phyloP scores from a whole-genome alignment of 35 echinoderm and acorn worm genomes.

The Strongylocentrotus purpuratus region DNA sequence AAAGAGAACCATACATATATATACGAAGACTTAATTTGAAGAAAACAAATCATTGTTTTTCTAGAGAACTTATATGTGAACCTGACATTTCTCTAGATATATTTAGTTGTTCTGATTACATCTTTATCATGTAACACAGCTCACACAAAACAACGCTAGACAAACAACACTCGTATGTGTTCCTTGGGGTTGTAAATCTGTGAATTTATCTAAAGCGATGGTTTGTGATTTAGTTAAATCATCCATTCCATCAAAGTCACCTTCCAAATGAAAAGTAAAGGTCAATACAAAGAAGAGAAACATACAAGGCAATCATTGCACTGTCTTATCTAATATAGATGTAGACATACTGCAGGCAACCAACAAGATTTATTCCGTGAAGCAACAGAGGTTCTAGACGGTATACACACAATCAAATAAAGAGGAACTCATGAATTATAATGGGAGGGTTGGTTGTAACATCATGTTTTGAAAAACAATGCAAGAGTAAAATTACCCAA shows the following conservation, averaged over 20 bases:
- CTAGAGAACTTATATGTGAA: too few species aligned
- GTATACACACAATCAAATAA: background rate
- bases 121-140: too few species aligned
- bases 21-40: too few species aligned
- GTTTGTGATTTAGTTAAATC: background rate
- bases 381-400: background rate
- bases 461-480: background rate
- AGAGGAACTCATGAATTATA: background rate
- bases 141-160: too few species aligned
- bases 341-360: background rate
- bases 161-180: too few species aligned
- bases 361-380: background rate
- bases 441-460: background rate
- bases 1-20: too few species aligned
- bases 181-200: background rate
- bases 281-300: background rate
- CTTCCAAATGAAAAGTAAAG: background rate
- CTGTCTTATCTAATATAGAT: background rate
- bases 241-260: background rate
- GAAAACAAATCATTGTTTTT: too few species aligned
- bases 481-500: too few species aligned
- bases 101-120: too few species aligned
- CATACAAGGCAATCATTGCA: background rate
- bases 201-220: background rate
- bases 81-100: too few species aligned